Base-by-base conservation (phyloP, 2,888 invertebrate species). In the Tethea ocularis region DNA sequence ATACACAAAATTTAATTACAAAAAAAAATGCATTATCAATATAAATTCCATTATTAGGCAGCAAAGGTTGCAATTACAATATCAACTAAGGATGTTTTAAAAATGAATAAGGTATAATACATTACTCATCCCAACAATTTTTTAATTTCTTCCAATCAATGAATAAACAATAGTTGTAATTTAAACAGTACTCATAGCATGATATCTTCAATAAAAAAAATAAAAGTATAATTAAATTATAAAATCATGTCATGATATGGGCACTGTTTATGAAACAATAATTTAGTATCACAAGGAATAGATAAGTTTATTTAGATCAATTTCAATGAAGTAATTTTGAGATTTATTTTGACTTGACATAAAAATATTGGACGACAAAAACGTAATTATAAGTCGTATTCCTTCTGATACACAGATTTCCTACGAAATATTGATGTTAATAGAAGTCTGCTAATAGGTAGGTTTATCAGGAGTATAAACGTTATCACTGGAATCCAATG, bases 161-260 rank as follows among this genome's bases (percentile, higher is more conserved):
- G 17, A 46, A 1, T 20, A 8, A 46, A 46, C n/a, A 46, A 20
- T 17, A 41, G 15, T n/a, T 46, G 51, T 52, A 55, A 66, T 57
- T 52, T 53, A 63, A 74, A 75, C 72, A 82, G 82, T 78, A 76
- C 81, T 75, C 82, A 84, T 69, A 76, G 72, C 83, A 85, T 84
- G 83, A 71, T 55, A 67, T 73, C 46, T 20, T 46, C 46, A 46
- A 5, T 26, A 6, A 8, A 8, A 29, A 8, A 8, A 36, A 5
- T 36, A 36, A 15, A 38, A 38, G 7, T 38, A n/a, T 5, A n/a
- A 4, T n/a, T 7, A n/a, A 38, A 38, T 17, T 7, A 8, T 17
- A 7, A 15, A 17, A 46, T 20, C 20, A 46, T 20, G 46, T 46
- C 46, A 46, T 46, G 46, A 46, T 46, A 46, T 46, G 46, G 46